A percentile compares a stretch with the other conserved stretches of the same genome.
These are phyloP conservation scores for Caenorhabditis drosophilae DNA, from an alignment of 2,888 invertebrate species.

Conservation along the genomic window DNA sequence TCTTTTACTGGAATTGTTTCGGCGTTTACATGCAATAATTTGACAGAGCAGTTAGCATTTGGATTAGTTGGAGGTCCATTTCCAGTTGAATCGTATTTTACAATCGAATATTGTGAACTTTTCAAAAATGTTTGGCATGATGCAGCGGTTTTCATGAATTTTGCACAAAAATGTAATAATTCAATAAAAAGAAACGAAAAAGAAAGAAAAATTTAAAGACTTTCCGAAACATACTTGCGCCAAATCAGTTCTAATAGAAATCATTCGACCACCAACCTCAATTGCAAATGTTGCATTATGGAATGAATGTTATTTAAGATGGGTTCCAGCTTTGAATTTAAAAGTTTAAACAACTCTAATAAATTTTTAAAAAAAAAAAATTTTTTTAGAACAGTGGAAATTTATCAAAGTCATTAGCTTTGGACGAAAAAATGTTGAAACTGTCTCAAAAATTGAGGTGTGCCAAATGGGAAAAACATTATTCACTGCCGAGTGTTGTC, in stretches of 20 bases:
- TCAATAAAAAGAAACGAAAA: conserved; percentile 23
- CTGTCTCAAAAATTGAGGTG: conserved; percentile 10
- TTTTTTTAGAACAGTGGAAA: conserved; percentile 7
- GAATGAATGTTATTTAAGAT: conserved; percentile 50
- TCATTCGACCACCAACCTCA: conserved; percentile 43
- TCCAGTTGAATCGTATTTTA: conserved; percentile 38
- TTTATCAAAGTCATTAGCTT: conserved; percentile 10
- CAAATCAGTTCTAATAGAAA: conserved; percentile 14
- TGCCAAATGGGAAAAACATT: conserved; percentile 20
- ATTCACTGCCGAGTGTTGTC: conserved; percentile 19
- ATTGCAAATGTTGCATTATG: conserved; percentile 42
- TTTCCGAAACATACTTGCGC: background rate
- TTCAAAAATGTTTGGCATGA: conserved; percentile 44
- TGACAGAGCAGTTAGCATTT: conserved; percentile 33
- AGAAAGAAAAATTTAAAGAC: no score
- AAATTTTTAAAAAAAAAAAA: background rate
- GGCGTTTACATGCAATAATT: conserved; percentile 76
- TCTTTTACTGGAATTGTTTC: conserved; percentile 86
- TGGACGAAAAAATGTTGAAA: conserved; percentile 26
- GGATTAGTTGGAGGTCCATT: conserved; percentile 36
- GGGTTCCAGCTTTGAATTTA: conserved; percentile 36
- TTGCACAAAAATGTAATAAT: no score
- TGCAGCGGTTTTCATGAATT: conserved; percentile 32
- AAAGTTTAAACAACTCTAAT: background rate
- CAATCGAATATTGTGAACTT: conserved; percentile 28